Evolutionary conservation across 2,888 invertebrate species (phyloP), one percentile per base, ranked within the genome.

Genomic region (Melanostoma scalare): DNA sequence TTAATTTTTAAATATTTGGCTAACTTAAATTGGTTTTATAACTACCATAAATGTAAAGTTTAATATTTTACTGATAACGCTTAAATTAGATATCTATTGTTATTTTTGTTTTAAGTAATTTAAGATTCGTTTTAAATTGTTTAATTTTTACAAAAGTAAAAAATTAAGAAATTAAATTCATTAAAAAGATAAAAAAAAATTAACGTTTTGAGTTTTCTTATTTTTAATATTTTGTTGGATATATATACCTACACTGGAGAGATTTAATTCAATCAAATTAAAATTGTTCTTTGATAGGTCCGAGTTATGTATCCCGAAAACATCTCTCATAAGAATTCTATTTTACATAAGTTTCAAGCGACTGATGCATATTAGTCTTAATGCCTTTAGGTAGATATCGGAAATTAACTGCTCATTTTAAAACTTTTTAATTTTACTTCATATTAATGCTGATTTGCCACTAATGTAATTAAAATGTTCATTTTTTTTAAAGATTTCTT

Each of bases 91-190:
- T 84, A 84, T 20, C 20, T 20, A 20, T 65, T 84, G 78, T 79
- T 84, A 84, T 79, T 69, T 79, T 84, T 74, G 84, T 84, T 84
- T 65, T 84, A 79, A 84, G 82, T 84, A 75, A 67, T 44, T 67
- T 84, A 84, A 75, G 74, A 55, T 61, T 78, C 40, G 69, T 79
- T 84, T 79, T 71, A 58, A 74, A 74, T 75, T 78, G 79, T 79
- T 84, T 79, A 78, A 79, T 71, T 84, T 84, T 84, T 71, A 79
- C 71, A 65, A 44, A 60, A 73, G 33, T 68, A 56, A 74, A 74
- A 74, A 50, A 63, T 48, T 30, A 65, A 61, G 53, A 79, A 65
- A 74, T 74, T 74, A 61, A 71, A 78, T 84, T 72, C 61, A 81
- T 81, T 84, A 79, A 79, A 84, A 68, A 33, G 35, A 63, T 50